Evolutionary conservation across 2,888 invertebrate species (phyloP), one percentile per base, ranked within the genome.

Genomic region (Laspeyria flexula): DNA sequence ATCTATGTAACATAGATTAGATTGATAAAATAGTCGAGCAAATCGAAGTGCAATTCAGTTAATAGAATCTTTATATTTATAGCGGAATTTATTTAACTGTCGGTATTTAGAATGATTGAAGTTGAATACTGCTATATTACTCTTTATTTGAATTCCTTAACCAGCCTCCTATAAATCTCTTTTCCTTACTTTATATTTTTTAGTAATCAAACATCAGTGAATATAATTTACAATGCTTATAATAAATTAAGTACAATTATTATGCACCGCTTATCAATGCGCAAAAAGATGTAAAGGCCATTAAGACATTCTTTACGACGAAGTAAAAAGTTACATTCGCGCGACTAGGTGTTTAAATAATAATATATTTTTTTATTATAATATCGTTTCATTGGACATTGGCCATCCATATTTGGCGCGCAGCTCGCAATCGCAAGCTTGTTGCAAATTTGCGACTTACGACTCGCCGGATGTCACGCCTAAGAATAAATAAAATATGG

Each of bases 361-460:
- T 46, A 49, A 44, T 46, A 33, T 44, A 64, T 59, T 59, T 57
- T 60, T 50, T 57, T 40, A 39, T 49, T 54, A 57, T 66, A 69
- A 66, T 54, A 64, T 46, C 55, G 59, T 61, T 65, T 79, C 76
- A 76, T 81, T 75, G 75, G 70, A 64, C 51, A 53, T 48, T 35
- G 48, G 47, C 49, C 40, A 34, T 41, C 73, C 71, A 55, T 79
- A 73, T 74, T 77, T 55, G 73, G 76, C 42, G 37, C 31, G 35
- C 37, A 18, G 9, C n/a, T 16, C 23, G 50, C 55, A 54, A 45
- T 60, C 51, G 59, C 56, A 64, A 71, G 72, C 65, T 66, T 76
- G 67, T 75, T 65, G 73, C 65, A 43, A 64, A 55, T 64, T 60
- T 44, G 47, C 55, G 43, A 54, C 55, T 53, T 46, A 35, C 34